A percentile compares a stretch with the other conserved stretches of the same genome.
Conservation (phyloP, 2,888 invertebrate genomes). For the Drosophila helvetica region DNA sequence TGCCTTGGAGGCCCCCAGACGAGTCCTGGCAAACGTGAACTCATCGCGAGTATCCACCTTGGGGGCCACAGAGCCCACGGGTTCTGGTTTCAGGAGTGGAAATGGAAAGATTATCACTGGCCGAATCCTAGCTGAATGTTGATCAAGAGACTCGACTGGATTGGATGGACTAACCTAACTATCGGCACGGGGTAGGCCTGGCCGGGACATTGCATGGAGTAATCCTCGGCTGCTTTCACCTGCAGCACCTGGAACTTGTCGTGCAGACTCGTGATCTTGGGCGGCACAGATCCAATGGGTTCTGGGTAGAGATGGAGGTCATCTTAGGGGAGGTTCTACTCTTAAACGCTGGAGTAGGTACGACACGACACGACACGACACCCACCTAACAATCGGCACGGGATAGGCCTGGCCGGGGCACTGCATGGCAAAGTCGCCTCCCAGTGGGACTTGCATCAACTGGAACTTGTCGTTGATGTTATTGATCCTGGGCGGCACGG, state of each 20-base stretch:
- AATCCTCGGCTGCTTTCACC: conserved; percentile 84
- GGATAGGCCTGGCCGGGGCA: conserved; percentile 91
- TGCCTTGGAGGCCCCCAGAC: conserved; percentile 84
- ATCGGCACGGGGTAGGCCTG: conserved; percentile 90
- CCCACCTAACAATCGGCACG: conserved; percentile 88
- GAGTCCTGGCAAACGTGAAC: conserved; percentile 79
- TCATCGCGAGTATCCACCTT: conserved; percentile 90
- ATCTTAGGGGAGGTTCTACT: neutral
- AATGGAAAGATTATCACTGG: neutral
- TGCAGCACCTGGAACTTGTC: conserved; percentile 84
- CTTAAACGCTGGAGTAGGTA: neutral
- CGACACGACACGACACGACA: conserved; percentile 1
- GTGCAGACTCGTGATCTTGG: conserved; percentile 86
- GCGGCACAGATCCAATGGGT: conserved; percentile 85
- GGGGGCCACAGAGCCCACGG: conserved; percentile 85
- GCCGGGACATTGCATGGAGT: conserved; percentile 89
- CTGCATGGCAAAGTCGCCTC: conserved; percentile 86
- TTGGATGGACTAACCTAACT: conserved; percentile 85
- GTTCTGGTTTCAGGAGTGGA: conserved; percentile 78
- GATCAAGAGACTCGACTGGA: conserved; percentile 5
- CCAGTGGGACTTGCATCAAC: conserved; percentile 83
- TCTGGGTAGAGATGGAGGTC: conserved; percentile 68
- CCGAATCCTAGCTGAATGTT: conserved; percentile 50
- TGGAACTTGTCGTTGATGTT: conserved; percentile 85
- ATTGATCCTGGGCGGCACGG: conserved; percentile 86